Conservation (phyloP, 2,113 vertebrate species). For the Paradisaea rubra region DNA sequence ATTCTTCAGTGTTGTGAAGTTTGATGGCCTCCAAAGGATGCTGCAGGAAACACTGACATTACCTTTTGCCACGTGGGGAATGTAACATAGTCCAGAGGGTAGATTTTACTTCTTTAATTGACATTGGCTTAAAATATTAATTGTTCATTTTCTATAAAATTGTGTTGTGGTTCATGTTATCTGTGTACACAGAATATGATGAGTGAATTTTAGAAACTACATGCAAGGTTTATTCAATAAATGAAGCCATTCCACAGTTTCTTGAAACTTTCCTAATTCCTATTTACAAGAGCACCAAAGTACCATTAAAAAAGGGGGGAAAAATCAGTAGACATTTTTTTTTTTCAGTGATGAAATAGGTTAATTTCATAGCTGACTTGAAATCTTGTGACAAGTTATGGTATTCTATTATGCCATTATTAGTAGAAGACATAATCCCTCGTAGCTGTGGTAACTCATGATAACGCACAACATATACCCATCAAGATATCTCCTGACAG, state of each 20-base stretch:
- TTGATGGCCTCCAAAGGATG: background rate
- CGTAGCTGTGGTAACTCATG: conserved; percentile 68
- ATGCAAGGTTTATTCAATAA: background rate
- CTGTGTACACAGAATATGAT: background rate
- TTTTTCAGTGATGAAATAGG: conserved; percentile 43
- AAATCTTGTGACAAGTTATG: conserved; percentile 58
- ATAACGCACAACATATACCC: conserved; percentile 66
- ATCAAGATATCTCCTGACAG: conserved; percentile 71
- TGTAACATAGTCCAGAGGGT: background rate
- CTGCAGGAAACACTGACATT: background rate
- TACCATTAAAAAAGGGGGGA: background rate
- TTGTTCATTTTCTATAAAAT: background rate
- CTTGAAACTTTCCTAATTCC: conserved; percentile 18
- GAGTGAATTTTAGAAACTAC: background rate
- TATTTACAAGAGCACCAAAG: background rate
- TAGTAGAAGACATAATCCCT: conserved; percentile 64
- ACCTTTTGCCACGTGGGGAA: background rate
- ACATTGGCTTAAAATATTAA: background rate
- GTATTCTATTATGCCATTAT: conserved; percentile 64
- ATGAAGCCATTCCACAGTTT: background rate
- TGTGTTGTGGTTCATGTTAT: background rate
- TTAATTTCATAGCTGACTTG: conserved; percentile 66
- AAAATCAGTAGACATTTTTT: background rate
- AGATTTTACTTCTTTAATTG: background rate
- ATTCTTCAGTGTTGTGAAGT: background rate